A percentile compares a stretch with the other conserved stretches of the same genome.
Evolutionary conservation across 2,113 vertebrate species (phyloP).

Genomic region (Atherinomorus stipes): DNA sequence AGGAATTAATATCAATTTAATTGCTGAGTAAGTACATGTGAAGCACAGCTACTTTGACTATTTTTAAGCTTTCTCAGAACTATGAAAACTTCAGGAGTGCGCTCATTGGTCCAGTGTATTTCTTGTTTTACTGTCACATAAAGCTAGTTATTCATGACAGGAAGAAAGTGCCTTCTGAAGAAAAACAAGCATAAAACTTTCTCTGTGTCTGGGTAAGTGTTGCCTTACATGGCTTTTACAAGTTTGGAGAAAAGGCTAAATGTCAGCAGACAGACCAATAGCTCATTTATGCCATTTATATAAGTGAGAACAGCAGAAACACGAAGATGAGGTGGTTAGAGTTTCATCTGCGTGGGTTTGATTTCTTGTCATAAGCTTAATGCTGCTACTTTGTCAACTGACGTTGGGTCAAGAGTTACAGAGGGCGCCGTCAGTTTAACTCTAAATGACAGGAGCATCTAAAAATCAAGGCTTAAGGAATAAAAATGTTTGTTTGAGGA

Average conservation of each 20-base stretch:
- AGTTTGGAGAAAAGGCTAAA: neutral
- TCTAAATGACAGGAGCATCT: neutral
- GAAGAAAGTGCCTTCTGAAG: neutral
- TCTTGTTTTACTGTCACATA: no score
- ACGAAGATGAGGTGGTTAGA: conserved; percentile 20
- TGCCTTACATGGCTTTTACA: neutral
- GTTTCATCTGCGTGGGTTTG: conserved; percentile 16
- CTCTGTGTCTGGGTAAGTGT: neutral
- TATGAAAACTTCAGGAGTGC: no score
- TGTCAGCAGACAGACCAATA: neutral
- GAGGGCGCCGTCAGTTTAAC: conserved; percentile 1
- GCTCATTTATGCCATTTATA: conserved; percentile 4
- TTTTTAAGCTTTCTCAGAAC: no score
- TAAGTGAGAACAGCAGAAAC: conserved; percentile 20
- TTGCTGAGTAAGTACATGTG: no score
- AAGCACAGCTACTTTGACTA: no score
- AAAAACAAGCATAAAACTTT: neutral
- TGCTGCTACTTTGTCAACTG: conserved; percentile 40
- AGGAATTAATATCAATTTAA: no score
- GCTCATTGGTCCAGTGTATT: no score
- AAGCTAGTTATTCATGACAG: no score
- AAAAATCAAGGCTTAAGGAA: conserved; percentile 28
- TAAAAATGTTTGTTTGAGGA: conserved; percentile 12
- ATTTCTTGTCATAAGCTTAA: conserved; percentile 42
- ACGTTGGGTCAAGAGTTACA: conserved; percentile 39